These are phyloP conservation scores for Atta texana DNA, from an alignment of 1,140 invertebrate genomes.

Conservation along the genomic window DNA sequence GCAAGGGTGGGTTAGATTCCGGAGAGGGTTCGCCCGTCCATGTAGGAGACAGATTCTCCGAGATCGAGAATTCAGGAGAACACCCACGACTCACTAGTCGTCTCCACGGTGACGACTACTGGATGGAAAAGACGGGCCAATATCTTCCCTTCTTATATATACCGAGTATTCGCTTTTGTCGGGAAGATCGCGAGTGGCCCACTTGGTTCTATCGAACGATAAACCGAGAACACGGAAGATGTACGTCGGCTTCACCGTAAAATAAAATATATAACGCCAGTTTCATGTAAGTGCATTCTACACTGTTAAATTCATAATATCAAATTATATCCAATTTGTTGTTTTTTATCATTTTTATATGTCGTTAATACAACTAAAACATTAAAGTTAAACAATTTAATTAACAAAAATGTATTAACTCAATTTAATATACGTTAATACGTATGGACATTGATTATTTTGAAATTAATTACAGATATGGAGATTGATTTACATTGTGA, in stretches of 20 bases:
- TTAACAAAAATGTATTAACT: too few species aligned
- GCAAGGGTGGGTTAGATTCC: conserved; percentile 70
- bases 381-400: too few species aligned
- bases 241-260: background rate
- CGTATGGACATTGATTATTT: too few species aligned
- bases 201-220: conserved; percentile 41
- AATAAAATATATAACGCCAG: conserved; percentile 20
- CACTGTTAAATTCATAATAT: too few species aligned
- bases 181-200: conserved; percentile 45
- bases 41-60: conserved; percentile 68
- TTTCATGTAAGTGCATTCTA: background rate
- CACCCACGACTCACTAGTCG: conserved; percentile 73
- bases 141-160: conserved; percentile 53
- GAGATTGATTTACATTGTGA: too few species aligned
- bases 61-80: conserved; percentile 75
- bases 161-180: conserved; percentile 43
- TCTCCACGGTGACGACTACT: conserved; percentile 81
- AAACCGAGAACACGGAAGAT: conserved; percentile 28
- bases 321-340: too few species aligned
- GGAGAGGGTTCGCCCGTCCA: conserved; percentile 78
- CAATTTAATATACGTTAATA: too few species aligned
- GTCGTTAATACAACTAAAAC: too few species aligned
- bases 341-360: too few species aligned
- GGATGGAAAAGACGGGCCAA: conserved; percentile 67
- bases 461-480: too few species aligned